Base-by-base conservation (phyloP, 1,140 invertebrate genomes). In the Euschistus heros region DNA sequence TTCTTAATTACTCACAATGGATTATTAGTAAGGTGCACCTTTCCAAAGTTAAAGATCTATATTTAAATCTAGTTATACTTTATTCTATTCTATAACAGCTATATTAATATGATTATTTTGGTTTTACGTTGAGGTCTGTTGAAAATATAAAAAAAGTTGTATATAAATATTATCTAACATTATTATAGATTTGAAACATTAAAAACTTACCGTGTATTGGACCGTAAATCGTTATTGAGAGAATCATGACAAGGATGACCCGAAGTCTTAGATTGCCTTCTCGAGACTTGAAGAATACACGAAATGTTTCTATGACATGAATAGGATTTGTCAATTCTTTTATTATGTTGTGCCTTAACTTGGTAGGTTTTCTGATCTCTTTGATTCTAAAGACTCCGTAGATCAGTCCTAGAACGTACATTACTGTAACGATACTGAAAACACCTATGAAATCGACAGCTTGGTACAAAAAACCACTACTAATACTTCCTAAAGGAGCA, bases 391-490 rank as follows among this genome's bases (percentile, higher is more conserved):
- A 78, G 50, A 81, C 76, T 2, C 87, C 87, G 69, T 89, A 89
- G 46, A 84, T 74, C 64, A 91, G 84, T 65, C 85, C 85, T 62
- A 88, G 72, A n/a, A 88, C 72, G 71, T 91, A 89, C 68, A 89
- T 78, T 6, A 79, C 77, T 0, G 85, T 82, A 68, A 86, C 86
- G 60, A 88, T 82, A 0, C 82, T 80, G 71, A 89, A 91, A 17
- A 89, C 84, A 54, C 88, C 88, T 69, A 90, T 90, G 71, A 89
- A 86, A 6, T 87, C 87, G 55, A 89, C 85, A 75, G 87, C 80
- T 68, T 83, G 80, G 70, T 76, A 78, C 13, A 81, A 33, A 2
- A 71, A 62, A 1, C 71, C 71, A 1, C 67, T 22, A 6, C 20
- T 26, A 5, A 57, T 2, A 4, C 10, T 57, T 8, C 54, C 72